A percentile compares a stretch with the other conserved stretches of the same genome.
phyloP scores from a whole-genome alignment of 2,797 vertebrate genomes.

The Echiichthys vipera region DNA sequence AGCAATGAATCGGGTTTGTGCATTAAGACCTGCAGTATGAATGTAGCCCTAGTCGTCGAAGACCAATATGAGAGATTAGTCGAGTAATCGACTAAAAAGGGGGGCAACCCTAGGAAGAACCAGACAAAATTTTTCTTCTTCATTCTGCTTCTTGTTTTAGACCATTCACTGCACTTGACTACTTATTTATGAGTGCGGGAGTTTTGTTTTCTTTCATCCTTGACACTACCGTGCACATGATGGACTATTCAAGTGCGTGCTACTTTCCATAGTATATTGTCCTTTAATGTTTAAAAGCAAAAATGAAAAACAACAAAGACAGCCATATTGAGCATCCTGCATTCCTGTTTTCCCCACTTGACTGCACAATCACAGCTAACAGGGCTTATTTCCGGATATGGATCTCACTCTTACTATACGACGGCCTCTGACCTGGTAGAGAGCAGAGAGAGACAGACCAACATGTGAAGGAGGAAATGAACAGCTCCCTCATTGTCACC shows the following conservation, averaged over 20 bases:
- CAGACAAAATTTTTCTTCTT: neutral
- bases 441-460: constrained; percentile 22
- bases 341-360: neutral
- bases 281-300: constrained; percentile 26
- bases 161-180: neutral
- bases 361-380: constrained; percentile 2
- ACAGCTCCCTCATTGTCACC: constrained; percentile 66
- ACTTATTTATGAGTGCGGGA: too few species aligned
- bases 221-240: too few species aligned
- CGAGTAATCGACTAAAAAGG: too few species aligned
- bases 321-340: neutral
- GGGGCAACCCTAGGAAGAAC: too few species aligned
- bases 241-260: too few species aligned
- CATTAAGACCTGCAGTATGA: too few species aligned
- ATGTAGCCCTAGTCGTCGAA: too few species aligned
- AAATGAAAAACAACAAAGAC: neutral
- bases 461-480: constrained; percentile 54
- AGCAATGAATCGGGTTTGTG: too few species aligned
- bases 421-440: constrained; percentile 36
- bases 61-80: too few species aligned
- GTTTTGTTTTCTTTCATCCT: too few species aligned
- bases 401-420: constrained; percentile 32
- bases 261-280: too few species aligned
- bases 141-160: neutral
- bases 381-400: constrained; percentile 34